phyloP scores from a whole-genome alignment of 1,140 invertebrate species.

The Megalopta genalis region DNA sequence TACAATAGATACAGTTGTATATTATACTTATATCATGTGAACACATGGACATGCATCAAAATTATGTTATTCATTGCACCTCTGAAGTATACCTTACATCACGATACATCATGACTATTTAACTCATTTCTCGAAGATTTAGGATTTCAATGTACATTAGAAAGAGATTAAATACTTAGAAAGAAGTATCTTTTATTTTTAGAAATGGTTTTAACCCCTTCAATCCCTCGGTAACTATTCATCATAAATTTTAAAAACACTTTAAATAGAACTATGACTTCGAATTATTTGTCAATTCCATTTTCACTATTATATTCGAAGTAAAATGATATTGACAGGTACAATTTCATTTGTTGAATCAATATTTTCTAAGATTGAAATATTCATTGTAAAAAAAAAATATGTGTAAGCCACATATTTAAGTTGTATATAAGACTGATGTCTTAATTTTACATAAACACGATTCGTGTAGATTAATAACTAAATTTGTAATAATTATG shows the following conservation, averaged over 20 bases:
- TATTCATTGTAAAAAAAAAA: no score
- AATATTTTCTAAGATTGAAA: no score
- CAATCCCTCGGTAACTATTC: not conserved
- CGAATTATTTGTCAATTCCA: no score
- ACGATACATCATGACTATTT: not conserved
- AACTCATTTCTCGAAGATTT: constrained; percentile 1
- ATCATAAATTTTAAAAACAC: no score
- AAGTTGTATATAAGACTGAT: no score
- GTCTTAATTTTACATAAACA: no score
- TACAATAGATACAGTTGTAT: constrained; percentile 35
- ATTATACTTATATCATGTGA: constrained; percentile 40
- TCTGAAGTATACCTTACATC: constrained; percentile 20
- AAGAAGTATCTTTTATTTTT: not conserved
- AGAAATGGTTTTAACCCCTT: not conserved
- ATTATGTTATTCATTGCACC: constrained; percentile 35
- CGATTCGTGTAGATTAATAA: no score
- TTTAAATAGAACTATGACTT: no score
- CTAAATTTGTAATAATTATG: no score
- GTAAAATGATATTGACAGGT: not conserved
- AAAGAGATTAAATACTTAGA: constrained; percentile 2
- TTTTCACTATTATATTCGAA: not conserved
- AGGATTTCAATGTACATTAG: not conserved
- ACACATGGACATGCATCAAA: constrained; percentile 48
- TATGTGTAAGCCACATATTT: no score
- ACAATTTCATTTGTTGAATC: no score